phyloP scores from a whole-genome alignment of 2,797 vertebrate genomes.

The Rousettus madagascariensis region DNA sequence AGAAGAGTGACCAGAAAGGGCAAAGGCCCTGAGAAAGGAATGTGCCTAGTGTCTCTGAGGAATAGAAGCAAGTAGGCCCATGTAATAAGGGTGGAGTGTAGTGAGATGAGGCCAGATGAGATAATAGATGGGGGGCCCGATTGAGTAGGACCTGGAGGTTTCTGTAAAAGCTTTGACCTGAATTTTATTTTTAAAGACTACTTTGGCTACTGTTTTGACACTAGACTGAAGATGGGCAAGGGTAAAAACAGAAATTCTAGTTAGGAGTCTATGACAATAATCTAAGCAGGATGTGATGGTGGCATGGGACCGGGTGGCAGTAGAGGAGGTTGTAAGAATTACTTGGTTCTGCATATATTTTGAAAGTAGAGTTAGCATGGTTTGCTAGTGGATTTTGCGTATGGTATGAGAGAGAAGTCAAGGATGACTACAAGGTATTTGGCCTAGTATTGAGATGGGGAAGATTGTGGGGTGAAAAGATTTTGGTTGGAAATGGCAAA shows the following conservation, averaged over 20 bases:
- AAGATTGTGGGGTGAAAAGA: not conserved
- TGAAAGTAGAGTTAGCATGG: not conserved
- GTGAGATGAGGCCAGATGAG: not conserved
- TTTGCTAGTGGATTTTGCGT: not conserved
- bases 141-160: not conserved
- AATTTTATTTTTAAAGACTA: not conserved
- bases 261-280: not conserved
- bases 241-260: not conserved
- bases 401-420: not conserved
- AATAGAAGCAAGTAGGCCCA: not conserved
- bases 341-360: not conserved
- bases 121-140: too few relatives aligned
- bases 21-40: not conserved
- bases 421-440: not conserved
- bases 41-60: not conserved
- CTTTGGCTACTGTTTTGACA: not conserved
- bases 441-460: not conserved
- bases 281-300: not conserved
- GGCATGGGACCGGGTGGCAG: not conserved
- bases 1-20: not conserved
- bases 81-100: not conserved
- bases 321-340: not conserved
- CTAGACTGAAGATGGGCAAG: not conserved
- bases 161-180: not conserved
- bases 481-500: not conserved